Conservation (phyloP, 2,113 vertebrate genomes). For the Prinia subflava region DNA sequence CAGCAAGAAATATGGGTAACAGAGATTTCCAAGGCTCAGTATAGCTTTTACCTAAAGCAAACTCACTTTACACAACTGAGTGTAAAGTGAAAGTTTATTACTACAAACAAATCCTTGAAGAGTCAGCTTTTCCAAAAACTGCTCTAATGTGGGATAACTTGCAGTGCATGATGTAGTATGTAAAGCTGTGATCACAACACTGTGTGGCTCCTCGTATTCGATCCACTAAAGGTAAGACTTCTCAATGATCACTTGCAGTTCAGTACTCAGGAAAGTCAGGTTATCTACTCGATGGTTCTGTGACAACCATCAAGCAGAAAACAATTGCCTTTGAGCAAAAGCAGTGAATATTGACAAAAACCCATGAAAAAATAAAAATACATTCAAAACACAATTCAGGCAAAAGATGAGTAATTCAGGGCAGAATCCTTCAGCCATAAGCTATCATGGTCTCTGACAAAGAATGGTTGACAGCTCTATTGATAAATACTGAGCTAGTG, state of each 20-base stretch:
- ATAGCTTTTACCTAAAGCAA: not conserved
- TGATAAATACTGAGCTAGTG: not conserved
- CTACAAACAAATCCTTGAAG: not conserved
- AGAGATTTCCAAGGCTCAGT: not conserved
- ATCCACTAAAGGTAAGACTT: not conserved
- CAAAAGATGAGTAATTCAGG: not conserved
- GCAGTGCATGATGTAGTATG: not conserved
- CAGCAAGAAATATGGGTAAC: not conserved
- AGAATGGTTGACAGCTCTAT: not conserved
- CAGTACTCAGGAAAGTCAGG: not conserved
- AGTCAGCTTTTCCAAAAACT: not conserved
- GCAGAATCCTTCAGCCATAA: not conserved
- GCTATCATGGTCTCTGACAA: accelerated
- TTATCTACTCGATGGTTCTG: not conserved
- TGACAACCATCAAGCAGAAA: not conserved
- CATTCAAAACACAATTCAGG: not conserved
- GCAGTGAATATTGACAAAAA: not conserved
- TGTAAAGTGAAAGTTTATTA: not conserved
- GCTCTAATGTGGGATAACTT: not conserved
- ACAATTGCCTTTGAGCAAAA: not conserved
- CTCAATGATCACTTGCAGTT: not conserved
- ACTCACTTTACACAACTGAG: not conserved
- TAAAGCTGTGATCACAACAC: not conserved
- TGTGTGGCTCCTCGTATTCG: not conserved
- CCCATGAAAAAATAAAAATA: not conserved